Base-by-base conservation (phyloP, 2,113 vertebrate genomes). In the Triplophysa siluroides region DNA sequence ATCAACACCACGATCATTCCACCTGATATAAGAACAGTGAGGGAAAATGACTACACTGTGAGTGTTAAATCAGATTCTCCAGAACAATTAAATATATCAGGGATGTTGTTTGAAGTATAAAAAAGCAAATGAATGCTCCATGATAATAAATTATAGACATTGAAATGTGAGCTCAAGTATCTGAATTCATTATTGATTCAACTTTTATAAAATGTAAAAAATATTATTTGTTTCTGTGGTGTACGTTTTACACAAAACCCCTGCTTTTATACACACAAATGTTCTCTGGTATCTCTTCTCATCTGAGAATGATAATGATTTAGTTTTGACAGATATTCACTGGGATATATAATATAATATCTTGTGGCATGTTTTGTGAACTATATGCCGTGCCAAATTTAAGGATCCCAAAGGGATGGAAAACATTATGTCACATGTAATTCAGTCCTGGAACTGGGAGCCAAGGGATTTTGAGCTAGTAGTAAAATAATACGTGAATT, bases 301-400 rank as follows among this genome's bases (percentile, higher is more conserved):
- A 38, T 70, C 71, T 68, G 45, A 50, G 38, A 24, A n/a, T 45
- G 41, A 54, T 23, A 84, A 66, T 69, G 33, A 72, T 81, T 67
- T 65, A 26, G 14, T 50, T 60, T 23, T 83, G 73, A 84, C 78
- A 78, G 78, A n/a, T 43, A 52, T 73, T 78, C 83, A 83, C 38
- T 33, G 54, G 77, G 78, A 76, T 65, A 52, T 26, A 33, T 64
- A 64, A 47, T 60, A 58, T 67, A 58, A 80, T 67, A 66, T 43
- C 63, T 75, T 60, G 26, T 67, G 64, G 50, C 63, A 67, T 66
- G 72, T 81, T 74, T 29, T 60, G 47, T 74, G 38, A 79, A 61
- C 63, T 65, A 47, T 73, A 23, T 38, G 33, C 69, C 45, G 38
- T 80, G 69, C 66, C 56, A 62, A 79, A 47, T n/a, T 58, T 60